Base-by-base conservation (phyloP, 2,888 invertebrate genomes). In the Philonicus albiceps region DNA sequence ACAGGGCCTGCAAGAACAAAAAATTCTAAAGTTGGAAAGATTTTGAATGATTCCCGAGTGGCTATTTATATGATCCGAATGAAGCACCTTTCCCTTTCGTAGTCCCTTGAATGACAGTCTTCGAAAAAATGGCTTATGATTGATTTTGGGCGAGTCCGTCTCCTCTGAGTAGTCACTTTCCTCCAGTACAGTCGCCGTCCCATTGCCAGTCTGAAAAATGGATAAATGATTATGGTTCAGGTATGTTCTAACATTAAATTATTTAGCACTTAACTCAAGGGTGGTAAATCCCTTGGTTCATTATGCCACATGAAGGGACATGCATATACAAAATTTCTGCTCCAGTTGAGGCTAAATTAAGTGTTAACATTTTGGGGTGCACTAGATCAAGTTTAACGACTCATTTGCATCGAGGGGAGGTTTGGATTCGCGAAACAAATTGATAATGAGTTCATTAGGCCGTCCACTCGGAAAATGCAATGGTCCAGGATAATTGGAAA, bases 21-120 rank as follows among this genome's bases (percentile, higher is more conserved):
- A 91, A 91, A 89, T 91, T 91, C 91, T 91, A 90, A 74, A 85
- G 85, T 85, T 85, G 53, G 73, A 85, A 40, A 75, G 55, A 75
- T 85, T 81, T 55, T 81, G 53, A 81, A 49, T 74, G 8, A 34
- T 31, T 1, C 31, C 74, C 7, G 31, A 30, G 40, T 78, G 27
- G 40, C 16, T 43, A 78, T 43, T 78, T 78, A 78, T 37, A 78
- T 64, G 49, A 27, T 83, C 72, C 83, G 72, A 83, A 83, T 64
- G 37, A 53, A 89, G 94, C 94, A 89, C 96, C 95, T 95, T 96
- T 91, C 96, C 96, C 90, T 95, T 96, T 87, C 96, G 95, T 84
- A 98, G 93, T 87, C 97, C 97, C 91, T 97, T 97, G 90, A 98
- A 97, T 31, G 98, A 98, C 88, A 98, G 93, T 89, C 98, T 94